Base-by-base conservation (phyloP, 1,140 invertebrate species). In the Calephelis virginiensis region DNA sequence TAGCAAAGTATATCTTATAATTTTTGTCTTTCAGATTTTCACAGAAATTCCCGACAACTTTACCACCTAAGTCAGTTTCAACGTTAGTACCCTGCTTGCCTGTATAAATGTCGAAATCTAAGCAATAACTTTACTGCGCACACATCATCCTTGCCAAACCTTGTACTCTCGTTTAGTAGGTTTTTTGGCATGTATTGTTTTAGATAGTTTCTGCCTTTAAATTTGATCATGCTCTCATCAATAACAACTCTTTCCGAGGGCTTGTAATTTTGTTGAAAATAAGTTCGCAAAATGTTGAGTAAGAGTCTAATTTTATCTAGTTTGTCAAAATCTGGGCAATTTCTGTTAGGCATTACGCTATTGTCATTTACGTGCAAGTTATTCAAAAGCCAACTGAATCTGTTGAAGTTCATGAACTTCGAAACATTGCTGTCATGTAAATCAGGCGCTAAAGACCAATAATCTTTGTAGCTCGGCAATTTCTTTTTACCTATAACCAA, bases 221-320 rank as follows among this genome's bases (percentile, higher is more conserved):
- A 71, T 38, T 68, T 71, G 6, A 71, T 61, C 66, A 71, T 71
- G 14, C 66, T 68, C 56, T 71, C 70, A 50, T 71, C 66, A 11
- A 71, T 68, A 0, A 61, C 60, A 56, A 63, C 11, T 17, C 14
- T 63, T 47, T 67, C 61, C 14, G 69, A 70, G 0, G 61, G 43
- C 12, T 11, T 64, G 28, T 43, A 53, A 14, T 53, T 56, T 43
- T 65, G 37, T 12, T 53, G 28, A 56, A 65, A 65, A 49, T 43
- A 50, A 10, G n/a, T 38, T 40, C 50, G 40, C 38, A 65, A 12
- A 40, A 53, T 56, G 7, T 65, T 6, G 13, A 65, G 13, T 2
- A 56, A 5, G 13, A 49, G 49, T 56, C 49, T 37, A n/a, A 65
- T 65, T 64, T 71, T 71, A 48, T 62, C 68, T 14, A 71, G 12